Conservation (phyloP, 2,113 vertebrate species). For the Cyprichromis sp. region DNA sequence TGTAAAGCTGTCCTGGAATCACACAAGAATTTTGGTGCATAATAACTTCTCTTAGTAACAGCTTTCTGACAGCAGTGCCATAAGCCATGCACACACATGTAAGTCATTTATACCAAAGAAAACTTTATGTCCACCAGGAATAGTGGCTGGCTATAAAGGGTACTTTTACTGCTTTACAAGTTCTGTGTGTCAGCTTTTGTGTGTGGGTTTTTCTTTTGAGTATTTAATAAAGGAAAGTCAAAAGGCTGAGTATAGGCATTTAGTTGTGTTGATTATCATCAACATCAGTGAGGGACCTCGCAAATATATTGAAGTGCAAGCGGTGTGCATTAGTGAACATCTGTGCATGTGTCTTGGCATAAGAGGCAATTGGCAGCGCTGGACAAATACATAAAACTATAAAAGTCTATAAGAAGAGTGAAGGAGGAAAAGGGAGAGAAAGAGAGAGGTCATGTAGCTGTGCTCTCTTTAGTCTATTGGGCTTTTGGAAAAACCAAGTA, state of each 20-base stretch:
- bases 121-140: background rate
- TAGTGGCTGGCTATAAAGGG: background rate
- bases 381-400: slow-evolving; percentile 32
- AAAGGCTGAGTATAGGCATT: background rate
- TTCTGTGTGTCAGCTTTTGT: background rate
- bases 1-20: background rate
- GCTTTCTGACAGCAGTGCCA: background rate
- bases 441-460: slow-evolving; percentile 13
- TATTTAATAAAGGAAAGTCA: background rate
- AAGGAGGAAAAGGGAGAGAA: slow-evolving; percentile 6
- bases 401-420: slow-evolving; percentile 7
- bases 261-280: background rate
- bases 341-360: background rate
- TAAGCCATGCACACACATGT: background rate
- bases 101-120: background rate
- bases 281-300: background rate
- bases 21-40: background rate
- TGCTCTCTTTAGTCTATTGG: background rate
- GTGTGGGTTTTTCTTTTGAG: background rate
- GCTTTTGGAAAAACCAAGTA: slow-evolving; percentile 61
- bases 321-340: background rate
- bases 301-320: background rate
- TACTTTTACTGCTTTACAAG: background rate
- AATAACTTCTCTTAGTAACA: background rate
- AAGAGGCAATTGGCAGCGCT: background rate